A percentile compares a stretch with the other conserved stretches of the same genome.
Evolutionary conservation across 2,888 invertebrate species (phyloP).

Genomic region (Nemotelus nigrinus): DNA sequence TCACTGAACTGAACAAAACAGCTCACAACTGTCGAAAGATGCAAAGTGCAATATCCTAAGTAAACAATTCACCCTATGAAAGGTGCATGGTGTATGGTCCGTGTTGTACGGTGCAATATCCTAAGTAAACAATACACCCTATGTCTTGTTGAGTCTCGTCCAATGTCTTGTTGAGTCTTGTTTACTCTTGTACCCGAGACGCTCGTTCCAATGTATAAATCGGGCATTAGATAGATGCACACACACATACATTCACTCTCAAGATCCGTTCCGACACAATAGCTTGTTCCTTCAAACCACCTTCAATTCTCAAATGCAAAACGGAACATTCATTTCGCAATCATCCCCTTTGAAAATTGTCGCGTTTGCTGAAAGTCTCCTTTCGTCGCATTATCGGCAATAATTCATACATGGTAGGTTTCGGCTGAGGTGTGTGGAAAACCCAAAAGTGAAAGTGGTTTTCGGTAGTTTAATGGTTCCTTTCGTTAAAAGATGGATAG

Average conservation of each 20-base stretch:
- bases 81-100: too few relatives aligned
- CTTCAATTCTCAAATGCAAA: background rate
- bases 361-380: conserved; percentile 36
- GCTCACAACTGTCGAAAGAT: too few relatives aligned
- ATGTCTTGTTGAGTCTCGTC: too few relatives aligned
- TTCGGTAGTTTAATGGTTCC: conserved; percentile 39
- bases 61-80: too few relatives aligned
- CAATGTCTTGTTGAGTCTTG: too few relatives aligned
- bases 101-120: too few relatives aligned
- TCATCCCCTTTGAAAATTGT: conserved; percentile 38
- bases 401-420: conserved; percentile 48
- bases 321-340: conserved; percentile 4
- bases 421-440: background rate
- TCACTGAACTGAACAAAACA: too few relatives aligned
- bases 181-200: too few relatives aligned
- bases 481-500: conserved; percentile 12
- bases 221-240: too few relatives aligned
- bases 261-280: conserved; percentile 10
- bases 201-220: too few relatives aligned
- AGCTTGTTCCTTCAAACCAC: background rate
- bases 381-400: conserved; percentile 50
- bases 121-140: too few relatives aligned
- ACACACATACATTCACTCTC: background rate
- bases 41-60: too few relatives aligned
- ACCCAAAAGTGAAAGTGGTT: conserved; percentile 40